Evolutionary conservation across 1,140 invertebrate genomes (phyloP).

Genomic region (Sinella curviseta): DNA sequence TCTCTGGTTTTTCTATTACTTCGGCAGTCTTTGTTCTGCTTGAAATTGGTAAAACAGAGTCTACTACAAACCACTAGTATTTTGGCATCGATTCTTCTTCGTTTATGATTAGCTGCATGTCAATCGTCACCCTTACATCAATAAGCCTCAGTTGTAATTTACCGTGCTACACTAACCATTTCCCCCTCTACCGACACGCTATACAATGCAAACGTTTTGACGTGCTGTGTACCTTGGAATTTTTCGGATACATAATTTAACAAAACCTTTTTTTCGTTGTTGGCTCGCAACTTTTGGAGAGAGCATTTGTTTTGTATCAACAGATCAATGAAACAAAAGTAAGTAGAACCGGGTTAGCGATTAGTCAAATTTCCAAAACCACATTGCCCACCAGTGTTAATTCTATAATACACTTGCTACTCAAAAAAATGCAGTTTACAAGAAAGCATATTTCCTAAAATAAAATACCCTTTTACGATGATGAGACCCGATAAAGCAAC

Average conservation of each 20-base stretch:
- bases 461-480: background rate
- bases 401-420: background rate
- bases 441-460: background rate
- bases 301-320: background rate
- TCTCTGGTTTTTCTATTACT: background rate
- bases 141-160: background rate
- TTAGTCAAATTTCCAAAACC: background rate
- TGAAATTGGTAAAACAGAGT: no score
- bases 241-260: no score
- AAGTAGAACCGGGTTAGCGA: background rate
- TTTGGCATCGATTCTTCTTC: background rate
- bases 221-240: no score
- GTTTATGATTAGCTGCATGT: slow-evolving; percentile 11
- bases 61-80: no score
- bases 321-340: background rate
- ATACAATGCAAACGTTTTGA: no score
- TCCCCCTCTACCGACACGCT: no score
- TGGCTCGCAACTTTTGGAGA: no score
- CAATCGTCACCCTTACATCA: background rate
- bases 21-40: background rate
- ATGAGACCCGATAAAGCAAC: background rate
- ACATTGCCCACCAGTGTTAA: background rate
- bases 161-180: no score
- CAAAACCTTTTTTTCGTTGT: no score
- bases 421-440: background rate